Evolutionary conservation across 2,113 vertebrate genomes (phyloP).

Genomic region (Hemiscyllium ocellatum): DNA sequence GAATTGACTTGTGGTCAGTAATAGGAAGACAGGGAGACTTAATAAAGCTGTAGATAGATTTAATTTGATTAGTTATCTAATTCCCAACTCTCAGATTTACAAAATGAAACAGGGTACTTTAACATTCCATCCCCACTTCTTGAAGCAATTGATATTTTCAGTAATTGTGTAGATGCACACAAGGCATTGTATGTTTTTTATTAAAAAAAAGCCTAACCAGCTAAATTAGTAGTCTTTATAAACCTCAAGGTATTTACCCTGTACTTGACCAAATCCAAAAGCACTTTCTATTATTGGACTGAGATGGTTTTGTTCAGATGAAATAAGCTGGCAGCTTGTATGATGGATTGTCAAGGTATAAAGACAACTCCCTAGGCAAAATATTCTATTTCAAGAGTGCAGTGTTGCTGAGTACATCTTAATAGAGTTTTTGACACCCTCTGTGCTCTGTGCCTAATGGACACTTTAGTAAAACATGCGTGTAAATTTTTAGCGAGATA

Average conservation of each 20-base stretch:
- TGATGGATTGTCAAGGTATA: conserved; percentile 34
- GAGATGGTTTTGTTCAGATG: conserved; percentile 28
- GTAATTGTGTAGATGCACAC: conserved; percentile 1
- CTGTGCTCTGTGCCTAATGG: conserved; percentile 22
- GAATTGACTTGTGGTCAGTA: neutral
- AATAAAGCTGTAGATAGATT: neutral
- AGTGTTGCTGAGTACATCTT: conserved; percentile 29
- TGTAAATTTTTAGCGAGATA: conserved; percentile 16
- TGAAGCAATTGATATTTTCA: conserved; percentile 16
- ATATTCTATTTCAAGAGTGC: conserved; percentile 31
- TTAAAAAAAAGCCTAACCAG: neutral
- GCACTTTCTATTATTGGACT: conserved; percentile 27
- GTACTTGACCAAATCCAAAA: conserved; percentile 18
- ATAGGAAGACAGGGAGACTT: neutral
- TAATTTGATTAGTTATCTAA: neutral
- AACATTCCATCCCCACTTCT: neutral
- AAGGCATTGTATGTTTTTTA: neutral
- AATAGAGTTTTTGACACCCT: conserved; percentile 37
- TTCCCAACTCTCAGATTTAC: neutral
- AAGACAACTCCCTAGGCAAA: conserved; percentile 34
- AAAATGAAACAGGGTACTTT: neutral
- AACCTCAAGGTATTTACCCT: conserved; percentile 12
- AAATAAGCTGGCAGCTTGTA: conserved; percentile 27
- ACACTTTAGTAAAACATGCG: conserved; percentile 25
- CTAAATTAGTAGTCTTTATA: conserved; percentile 4